A percentile compares a stretch with the other conserved stretches of the same genome.
Evolutionary conservation across 2,113 vertebrate species (phyloP).

Genomic region (Zosterops lateralis): DNA sequence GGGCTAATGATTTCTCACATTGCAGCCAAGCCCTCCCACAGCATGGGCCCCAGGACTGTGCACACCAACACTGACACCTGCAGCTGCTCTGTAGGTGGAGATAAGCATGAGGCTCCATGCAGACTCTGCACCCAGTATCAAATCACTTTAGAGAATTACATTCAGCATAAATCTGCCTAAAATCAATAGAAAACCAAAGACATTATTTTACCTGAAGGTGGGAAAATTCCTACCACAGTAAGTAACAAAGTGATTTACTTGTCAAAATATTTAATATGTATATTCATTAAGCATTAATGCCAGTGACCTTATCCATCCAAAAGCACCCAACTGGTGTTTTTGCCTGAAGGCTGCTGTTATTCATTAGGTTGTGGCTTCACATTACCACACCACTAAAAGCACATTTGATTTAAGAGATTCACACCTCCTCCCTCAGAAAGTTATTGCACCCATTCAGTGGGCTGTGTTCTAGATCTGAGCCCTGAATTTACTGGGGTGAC

Average conservation of each 20-base stretch:
- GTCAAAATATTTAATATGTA: background rate
- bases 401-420: background rate
- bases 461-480: background rate
- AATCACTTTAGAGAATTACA: background rate
- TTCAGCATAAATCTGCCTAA: background rate
- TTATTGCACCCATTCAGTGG: background rate
- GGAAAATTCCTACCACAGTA: background rate
- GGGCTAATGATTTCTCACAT: slow-evolving; percentile 4
- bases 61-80: background rate
- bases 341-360: background rate
- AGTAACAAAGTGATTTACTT: background rate
- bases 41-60: background rate
- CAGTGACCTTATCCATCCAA: background rate
- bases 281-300: background rate
- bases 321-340: background rate
- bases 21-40: background rate
- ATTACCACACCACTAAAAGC: background rate
- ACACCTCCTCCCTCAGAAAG: slow-evolving; percentile 28
- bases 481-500: background rate
- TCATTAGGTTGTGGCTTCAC: slow-evolving; percentile 19
- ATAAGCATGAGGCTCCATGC: background rate
- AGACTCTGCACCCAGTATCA: background rate
- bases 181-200: background rate
- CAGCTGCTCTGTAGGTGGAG: slow-evolving; percentile 23
- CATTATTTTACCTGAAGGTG: background rate